phyloP scores from a whole-genome alignment of 2,113 vertebrate genomes.

The Lota lota region DNA sequence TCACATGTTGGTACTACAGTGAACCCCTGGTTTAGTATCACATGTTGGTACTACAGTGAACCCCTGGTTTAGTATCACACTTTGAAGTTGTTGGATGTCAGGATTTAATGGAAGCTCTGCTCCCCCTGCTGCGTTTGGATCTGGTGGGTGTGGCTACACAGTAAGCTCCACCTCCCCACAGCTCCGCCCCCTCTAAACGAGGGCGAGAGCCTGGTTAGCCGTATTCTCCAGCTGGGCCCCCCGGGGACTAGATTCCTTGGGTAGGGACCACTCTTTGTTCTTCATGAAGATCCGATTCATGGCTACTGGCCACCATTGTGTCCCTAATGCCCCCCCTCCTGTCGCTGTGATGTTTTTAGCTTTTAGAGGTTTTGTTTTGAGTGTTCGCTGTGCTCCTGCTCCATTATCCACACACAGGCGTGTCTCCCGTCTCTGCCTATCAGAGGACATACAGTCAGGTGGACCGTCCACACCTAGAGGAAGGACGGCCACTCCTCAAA shows the following conservation, averaged over 20 bases:
- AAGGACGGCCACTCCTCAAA: no score
- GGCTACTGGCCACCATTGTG: no score
- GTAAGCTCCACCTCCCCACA: slow-evolving; percentile 99
- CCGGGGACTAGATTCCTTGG: slow-evolving; percentile 99
- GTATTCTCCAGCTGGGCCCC: slow-evolving; percentile 99
- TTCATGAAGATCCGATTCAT: no score
- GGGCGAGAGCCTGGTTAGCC: slow-evolving; percentile 99
- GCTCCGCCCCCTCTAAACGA: slow-evolving; percentile 99
- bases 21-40: no score
- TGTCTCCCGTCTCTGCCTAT: background rate
- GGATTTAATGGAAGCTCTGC: background rate
- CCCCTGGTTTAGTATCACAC: background rate
- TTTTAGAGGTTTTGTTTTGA: slow-evolving; percentile 13
- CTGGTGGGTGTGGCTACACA: slow-evolving; percentile 76
- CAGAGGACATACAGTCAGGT: background rate
- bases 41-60: no score
- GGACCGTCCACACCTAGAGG: background rate
- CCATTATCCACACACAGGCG: background rate
- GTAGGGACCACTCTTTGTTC: slow-evolving; percentile 79
- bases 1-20: no score
- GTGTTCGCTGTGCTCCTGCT: background rate
- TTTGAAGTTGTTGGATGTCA: no score
- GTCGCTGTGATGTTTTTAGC: slow-evolving; percentile 71
- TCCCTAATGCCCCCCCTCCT: slow-evolving; percentile 64
- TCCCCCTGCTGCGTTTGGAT: slow-evolving; percentile 82